These are phyloP conservation scores for Acheta domesticus DNA, from an alignment of 2,888 invertebrate genomes.

Conservation along the genomic window DNA sequence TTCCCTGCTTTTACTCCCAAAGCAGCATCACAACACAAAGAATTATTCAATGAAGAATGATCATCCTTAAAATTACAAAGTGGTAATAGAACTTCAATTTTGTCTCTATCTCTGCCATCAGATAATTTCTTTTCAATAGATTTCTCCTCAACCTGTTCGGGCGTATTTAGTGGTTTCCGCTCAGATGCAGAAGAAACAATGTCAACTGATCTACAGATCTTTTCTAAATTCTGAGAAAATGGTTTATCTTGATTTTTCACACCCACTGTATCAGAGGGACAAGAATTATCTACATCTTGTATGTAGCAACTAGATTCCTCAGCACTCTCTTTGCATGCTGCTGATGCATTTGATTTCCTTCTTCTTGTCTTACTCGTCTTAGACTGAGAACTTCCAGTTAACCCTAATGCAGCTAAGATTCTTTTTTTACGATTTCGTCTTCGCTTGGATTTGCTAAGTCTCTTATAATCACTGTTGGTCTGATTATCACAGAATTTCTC, in stretches of 20 bases:
- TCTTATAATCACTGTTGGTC: not conserved
- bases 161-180: no score
- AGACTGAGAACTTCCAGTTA: not conserved
- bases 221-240: not conserved
- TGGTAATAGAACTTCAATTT: not conserved
- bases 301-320: not conserved
- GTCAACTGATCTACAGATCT: no score
- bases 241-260: not conserved
- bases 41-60: not conserved
- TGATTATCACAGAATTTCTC: not conserved
- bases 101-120: not conserved
- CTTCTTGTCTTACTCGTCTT: not conserved
- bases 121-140: not conserved
- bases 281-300: no score
- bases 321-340: not conserved
- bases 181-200: no score
- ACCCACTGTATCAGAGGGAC: not conserved
- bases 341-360: not conserved
- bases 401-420: not conserved
- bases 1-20: not conserved
- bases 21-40: constrained; percentile 20
- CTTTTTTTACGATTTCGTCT: not conserved
- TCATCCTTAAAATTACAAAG: not conserved
- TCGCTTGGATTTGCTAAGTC: not conserved
- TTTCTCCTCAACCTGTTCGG: not conserved